Conservation (phyloP, 1,140 invertebrate genomes). For the Drosophila parabipectinata region DNA sequence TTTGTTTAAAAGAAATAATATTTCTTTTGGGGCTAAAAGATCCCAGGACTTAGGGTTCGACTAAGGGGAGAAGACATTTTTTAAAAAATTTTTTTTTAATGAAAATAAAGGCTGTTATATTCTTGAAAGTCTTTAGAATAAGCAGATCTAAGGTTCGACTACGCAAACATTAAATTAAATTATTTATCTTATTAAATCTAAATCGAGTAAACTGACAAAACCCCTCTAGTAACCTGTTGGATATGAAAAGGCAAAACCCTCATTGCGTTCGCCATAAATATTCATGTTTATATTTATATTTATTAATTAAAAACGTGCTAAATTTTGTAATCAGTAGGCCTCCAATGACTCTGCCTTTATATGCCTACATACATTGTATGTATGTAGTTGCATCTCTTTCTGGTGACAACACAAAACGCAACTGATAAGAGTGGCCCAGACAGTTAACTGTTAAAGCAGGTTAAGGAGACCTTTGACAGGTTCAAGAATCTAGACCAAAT, state of each 20-base stretch:
- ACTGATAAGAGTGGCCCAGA: constrained; percentile 2
- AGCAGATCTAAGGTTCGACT: no score
- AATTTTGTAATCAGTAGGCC: constrained; percentile 22
- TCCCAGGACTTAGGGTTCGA: no score
- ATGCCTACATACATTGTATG: background rate
- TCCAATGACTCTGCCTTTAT: background rate
- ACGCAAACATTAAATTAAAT: background rate
- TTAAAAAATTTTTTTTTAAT: no score
- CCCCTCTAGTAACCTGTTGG: no score
- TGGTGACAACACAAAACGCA: background rate
- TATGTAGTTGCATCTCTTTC: background rate
- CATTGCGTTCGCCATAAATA: constrained; percentile 10
- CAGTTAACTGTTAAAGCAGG: constrained; percentile 14
- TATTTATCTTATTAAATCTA: no score
- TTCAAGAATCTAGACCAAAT: background rate
- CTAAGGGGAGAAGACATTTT: no score
- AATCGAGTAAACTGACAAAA: no score
- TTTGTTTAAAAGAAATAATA: no score
- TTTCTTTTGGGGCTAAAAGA: no score
- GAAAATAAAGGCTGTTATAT: no score
- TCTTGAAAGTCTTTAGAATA: no score
- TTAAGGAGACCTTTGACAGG: constrained; percentile 12
- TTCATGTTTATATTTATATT: background rate
- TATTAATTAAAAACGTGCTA: constrained; percentile 19
- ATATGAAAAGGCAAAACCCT: background rate